A percentile compares a stretch with the other conserved stretches of the same genome.
phyloP scores from a whole-genome alignment of 2,888 invertebrate species.

The Cryptosula pallasiana region DNA sequence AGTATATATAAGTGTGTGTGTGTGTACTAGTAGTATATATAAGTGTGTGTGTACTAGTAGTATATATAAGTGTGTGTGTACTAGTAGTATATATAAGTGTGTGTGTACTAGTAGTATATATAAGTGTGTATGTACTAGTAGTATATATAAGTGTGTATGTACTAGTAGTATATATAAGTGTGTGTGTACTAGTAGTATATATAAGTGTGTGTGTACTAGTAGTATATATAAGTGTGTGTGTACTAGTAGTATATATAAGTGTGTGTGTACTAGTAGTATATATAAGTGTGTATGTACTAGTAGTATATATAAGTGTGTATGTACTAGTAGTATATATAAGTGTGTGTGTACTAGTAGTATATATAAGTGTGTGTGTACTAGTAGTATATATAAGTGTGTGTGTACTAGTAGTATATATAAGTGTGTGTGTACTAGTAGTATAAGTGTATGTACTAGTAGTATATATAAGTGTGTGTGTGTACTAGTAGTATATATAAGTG shows the following conservation, averaged over 20 bases:
- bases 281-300: neutral
- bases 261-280: too few relatives aligned
- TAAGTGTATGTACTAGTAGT: conserved; percentile 62
- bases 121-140: too few relatives aligned
- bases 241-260: too few relatives aligned
- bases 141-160: conserved; percentile 57
- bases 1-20: neutral
- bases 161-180: too few relatives aligned
- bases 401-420: neutral
- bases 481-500: too few relatives aligned
- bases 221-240: neutral
- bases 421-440: neutral
- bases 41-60: too few relatives aligned
- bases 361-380: conserved; percentile 58
- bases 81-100: neutral
- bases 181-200: neutral
- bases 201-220: neutral
- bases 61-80: neutral
- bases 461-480: conserved; percentile 64
- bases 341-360: too few relatives aligned
- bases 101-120: neutral
- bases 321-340: neutral
- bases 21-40: too few relatives aligned
- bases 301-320: neutral
- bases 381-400: too few relatives aligned